These are phyloP conservation scores for Callorhinus ursinus DNA, from an alignment of 2,113 vertebrate species.

Conservation along the genomic window DNA sequence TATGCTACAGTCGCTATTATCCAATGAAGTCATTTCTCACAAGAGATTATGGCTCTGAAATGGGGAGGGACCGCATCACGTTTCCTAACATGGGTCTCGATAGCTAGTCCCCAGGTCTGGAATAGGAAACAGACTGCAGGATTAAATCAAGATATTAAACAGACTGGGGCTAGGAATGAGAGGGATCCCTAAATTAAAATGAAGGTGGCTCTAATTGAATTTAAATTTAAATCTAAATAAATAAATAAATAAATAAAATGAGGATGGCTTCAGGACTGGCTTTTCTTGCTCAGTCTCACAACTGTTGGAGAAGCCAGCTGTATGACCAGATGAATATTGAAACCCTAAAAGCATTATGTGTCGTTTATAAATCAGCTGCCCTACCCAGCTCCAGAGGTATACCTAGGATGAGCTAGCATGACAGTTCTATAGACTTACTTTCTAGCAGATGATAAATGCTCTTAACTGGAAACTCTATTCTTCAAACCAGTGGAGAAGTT, in stretches of 20 bases:
- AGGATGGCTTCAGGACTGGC: background rate
- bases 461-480: slow-evolving; percentile 31
- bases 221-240: background rate
- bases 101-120: background rate
- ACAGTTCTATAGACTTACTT: background rate
- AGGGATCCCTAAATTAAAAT: background rate
- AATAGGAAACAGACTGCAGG: slow-evolving; percentile 53
- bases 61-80: background rate
- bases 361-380: slow-evolving; percentile 42
- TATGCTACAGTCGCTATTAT: slow-evolving; percentile 19
- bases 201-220: background rate
- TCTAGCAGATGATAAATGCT: background rate
- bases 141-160: slow-evolving; percentile 54
- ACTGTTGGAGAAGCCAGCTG: slow-evolving; percentile 26
- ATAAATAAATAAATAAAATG: background rate
- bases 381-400: background rate
- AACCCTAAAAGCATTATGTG: slow-evolving; percentile 3
- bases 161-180: background rate
- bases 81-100: background rate
- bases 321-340: background rate
- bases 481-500: slow-evolving; percentile 22
- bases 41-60: slow-evolving; percentile 58
- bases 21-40: slow-evolving; percentile 66
- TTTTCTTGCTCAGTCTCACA: slow-evolving; percentile 42
- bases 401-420: background rate